Evolutionary conservation across 2,888 invertebrate genomes (phyloP), one percentile per base, ranked within the genome.

Genomic region (Bursaphelenchus okinawaensis): DNA sequence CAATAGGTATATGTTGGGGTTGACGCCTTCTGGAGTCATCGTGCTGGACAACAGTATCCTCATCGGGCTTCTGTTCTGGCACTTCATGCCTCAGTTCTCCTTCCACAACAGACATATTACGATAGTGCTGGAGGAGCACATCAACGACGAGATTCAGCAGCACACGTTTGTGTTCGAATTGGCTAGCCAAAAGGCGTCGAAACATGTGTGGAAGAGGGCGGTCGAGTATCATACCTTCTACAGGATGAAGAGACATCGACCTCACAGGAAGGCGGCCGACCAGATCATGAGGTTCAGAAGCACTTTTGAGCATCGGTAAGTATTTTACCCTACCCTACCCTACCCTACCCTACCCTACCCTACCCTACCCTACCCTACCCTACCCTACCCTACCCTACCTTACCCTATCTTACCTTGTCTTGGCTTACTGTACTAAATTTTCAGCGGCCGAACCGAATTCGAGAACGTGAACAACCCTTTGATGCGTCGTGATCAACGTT

Each of bases 171-270:
- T 98, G 4, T 99, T 99, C 85, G 87, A 89, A 65, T 86, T 96
- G 74, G 90, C 91, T 75, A 96, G 94, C 83, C 93, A 95, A 83
- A 95, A 95, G 84, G 95, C 96, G 0, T 94, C 95, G 84, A 99
- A 99, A 84, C 98, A 99, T 85, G 86, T 99, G 72, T 99, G 98
- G 98, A 99, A 99, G 85, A 98, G 98, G 87, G 96, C 96, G 26
- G 92, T 99, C 0, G 98, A 99, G 85, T 94, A 98, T 86, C 98
- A 99, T 86, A 92, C 95, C 0, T 99, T 99, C 87, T 98, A 96
- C 88, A 89, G 98, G 70, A 87, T 98, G 31, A 79, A 76, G 62
- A 63, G 61, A 58, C 69, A 70, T 51, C 54, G 52, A 27, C 68
- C 67, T 8, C 62, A 55, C 9, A 62, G 51, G 24, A 52, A 31